Percentiles rank a stretch among this genome's conserved stretches.
Evolutionary conservation across 2,888 invertebrate genomes (phyloP).

Genomic region (Latrodectus elegans): DNA sequence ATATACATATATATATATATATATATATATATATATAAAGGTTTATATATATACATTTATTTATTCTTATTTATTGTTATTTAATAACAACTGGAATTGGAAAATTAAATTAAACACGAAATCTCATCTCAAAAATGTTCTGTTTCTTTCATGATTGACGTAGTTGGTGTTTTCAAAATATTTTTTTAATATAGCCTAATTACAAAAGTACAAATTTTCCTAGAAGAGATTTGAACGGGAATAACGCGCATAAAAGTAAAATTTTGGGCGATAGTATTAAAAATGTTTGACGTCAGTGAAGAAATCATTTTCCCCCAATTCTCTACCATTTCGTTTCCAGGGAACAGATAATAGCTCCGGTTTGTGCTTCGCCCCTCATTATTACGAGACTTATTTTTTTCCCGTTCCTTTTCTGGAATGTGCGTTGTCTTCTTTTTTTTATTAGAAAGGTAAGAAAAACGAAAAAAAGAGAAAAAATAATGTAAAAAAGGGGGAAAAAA

Average conservation of each 20-base stretch:
- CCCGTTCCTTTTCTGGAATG: constrained; percentile 18
- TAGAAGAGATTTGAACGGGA: constrained; percentile 49
- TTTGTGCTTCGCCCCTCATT: constrained; percentile 66
- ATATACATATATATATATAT: too few species aligned
- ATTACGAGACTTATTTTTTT: constrained; percentile 51
- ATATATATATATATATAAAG: too few species aligned
- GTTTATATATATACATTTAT: too few species aligned
- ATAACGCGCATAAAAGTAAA: constrained; percentile 18
- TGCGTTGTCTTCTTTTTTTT: constrained; percentile 45
- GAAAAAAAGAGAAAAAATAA: constrained; percentile 37
- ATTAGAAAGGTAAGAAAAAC: constrained; percentile 21
- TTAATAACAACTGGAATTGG: too few species aligned
- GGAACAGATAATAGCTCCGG: constrained; percentile 64
- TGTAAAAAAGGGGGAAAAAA: constrained; percentile 27
- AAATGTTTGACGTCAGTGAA: constrained; percentile 56
- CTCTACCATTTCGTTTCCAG: constrained; percentile 12
- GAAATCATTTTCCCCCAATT: constrained; percentile 11
- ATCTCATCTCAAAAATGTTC: too few species aligned
- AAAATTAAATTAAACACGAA: too few species aligned
- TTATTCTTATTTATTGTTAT: too few species aligned
- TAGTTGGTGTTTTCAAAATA: too few species aligned
- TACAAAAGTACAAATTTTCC: not conserved
- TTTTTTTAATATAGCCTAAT: too few species aligned
- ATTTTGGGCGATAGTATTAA: constrained; percentile 14
- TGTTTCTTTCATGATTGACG: too few species aligned